Conservation (phyloP, 2,888 invertebrate genomes). For the Colletes collaris region DNA sequence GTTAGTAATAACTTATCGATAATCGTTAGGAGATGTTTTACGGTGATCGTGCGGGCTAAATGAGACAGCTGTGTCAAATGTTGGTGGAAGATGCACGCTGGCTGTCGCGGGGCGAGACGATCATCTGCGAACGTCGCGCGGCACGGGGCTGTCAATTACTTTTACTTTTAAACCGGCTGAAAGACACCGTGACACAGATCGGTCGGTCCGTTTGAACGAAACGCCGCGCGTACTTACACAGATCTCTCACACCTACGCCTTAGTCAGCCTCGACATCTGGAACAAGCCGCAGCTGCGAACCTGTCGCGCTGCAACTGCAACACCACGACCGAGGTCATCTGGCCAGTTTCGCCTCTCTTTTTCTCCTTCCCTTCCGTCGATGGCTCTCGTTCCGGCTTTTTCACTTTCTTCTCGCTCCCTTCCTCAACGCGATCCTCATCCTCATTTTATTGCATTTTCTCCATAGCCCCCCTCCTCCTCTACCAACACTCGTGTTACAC, state of each 20-base stretch:
- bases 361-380: slow-evolving; percentile 28
- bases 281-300: slow-evolving; percentile 63
- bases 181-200: slow-evolving; percentile 53
- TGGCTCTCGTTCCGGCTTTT: slow-evolving; percentile 45
- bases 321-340: slow-evolving; percentile 65
- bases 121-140: slow-evolving; percentile 21
- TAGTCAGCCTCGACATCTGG: slow-evolving; percentile 61
- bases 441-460: too few relatives aligned
- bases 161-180: slow-evolving; percentile 52
- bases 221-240: slow-evolving; percentile 39
- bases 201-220: slow-evolving; percentile 41
- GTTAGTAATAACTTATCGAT: too few relatives aligned
- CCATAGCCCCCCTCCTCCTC: too few relatives aligned
- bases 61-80: too few relatives aligned
- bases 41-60: too few relatives aligned
- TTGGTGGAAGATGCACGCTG: too few relatives aligned
- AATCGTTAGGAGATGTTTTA: too few relatives aligned
- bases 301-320: slow-evolving; percentile 60
- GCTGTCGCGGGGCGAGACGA: slow-evolving; percentile 4
- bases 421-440: too few relatives aligned
- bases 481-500: too few relatives aligned
- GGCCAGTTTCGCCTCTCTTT: slow-evolving; percentile 56
- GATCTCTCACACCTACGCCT: slow-evolving; percentile 65
- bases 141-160: slow-evolving; percentile 45
- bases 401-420: slow-evolving; percentile 64